A percentile compares a stretch with the other conserved stretches of the same genome.
These are phyloP conservation scores for Bombus vancouverensis DNA, from an alignment of 1,140 invertebrate genomes.

Conservation along the genomic window DNA sequence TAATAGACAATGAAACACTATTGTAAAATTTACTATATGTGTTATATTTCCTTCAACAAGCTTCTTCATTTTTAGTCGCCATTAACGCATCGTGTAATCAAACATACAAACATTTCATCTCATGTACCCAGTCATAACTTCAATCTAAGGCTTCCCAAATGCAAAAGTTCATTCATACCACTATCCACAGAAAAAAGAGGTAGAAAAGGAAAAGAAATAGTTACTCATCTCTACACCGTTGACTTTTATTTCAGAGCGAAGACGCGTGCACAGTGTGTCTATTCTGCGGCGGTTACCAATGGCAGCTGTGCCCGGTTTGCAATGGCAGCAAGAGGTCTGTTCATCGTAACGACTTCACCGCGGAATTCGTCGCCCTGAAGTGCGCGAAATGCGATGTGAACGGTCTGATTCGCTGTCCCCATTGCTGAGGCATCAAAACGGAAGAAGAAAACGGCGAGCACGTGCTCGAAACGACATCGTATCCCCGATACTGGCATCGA, in stretches of 20 bases:
- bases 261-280: constrained; percentile 89
- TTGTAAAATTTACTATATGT: too few relatives aligned
- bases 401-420: constrained; percentile 93
- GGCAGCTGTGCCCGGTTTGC: constrained; percentile 94
- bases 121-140: too few relatives aligned
- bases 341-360: constrained; percentile 95
- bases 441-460: background rate
- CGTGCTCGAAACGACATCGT: constrained; percentile 30
- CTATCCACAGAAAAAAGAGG: too few relatives aligned
- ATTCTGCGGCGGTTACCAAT: constrained; percentile 94
- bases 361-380: constrained; percentile 96
- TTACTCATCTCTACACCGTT: too few relatives aligned
- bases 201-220: too few relatives aligned
- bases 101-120: too few relatives aligned
- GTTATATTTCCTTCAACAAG: too few relatives aligned
- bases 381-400: constrained; percentile 98
- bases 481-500: constrained; percentile 17
- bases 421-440: constrained; percentile 79
- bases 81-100: too few relatives aligned
- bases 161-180: too few relatives aligned
- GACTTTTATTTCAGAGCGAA: constrained; percentile 86
- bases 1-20: background rate
- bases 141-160: too few relatives aligned
- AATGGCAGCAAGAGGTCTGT: constrained; percentile 97
- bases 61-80: too few relatives aligned